These are phyloP conservation scores for Metridium senile DNA, from an alignment of 92 coral and sea anemone genomes.

Conservation along the genomic window DNA sequence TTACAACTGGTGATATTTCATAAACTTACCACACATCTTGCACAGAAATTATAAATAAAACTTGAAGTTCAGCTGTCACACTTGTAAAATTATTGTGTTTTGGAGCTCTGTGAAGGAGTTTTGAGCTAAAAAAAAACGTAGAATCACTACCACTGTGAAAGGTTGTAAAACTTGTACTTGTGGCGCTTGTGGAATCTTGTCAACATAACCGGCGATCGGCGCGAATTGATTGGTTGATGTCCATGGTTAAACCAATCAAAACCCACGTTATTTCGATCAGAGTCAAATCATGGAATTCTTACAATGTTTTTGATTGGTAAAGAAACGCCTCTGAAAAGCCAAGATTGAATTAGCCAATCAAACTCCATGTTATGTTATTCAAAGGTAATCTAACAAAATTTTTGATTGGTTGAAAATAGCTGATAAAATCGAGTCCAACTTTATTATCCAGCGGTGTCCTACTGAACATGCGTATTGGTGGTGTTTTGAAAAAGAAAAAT, in stretches of 20 bases:
- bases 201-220: conserved; percentile 16
- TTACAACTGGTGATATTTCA: conserved; percentile 3
- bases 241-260: conserved; percentile 26
- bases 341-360: conserved; percentile 21
- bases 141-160: neutral
- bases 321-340: neutral
- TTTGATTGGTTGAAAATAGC: conserved; percentile 23
- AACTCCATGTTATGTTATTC: neutral
- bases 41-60: neutral
- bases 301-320: conserved; percentile 22
- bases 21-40: conserved; percentile 80
- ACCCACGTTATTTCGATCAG: neutral
- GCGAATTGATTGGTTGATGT: conserved; percentile 51
- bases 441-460: conserved; percentile 1
- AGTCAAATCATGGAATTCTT: neutral
- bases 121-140: neutral
- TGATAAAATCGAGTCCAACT: neutral
- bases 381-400: neutral
- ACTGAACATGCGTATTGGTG: conserved; percentile 17
- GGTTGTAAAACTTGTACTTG: conserved; percentile 5
- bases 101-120: neutral
- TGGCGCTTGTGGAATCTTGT: neutral
- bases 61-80: neutral
- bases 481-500: conserved; percentile 9
- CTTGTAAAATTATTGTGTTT: neutral